A percentile compares a stretch with the other conserved stretches of the same genome.
phyloP scores from a whole-genome alignment of 92 coral and sea anemone species.

The Epizoanthus stellaris region DNA sequence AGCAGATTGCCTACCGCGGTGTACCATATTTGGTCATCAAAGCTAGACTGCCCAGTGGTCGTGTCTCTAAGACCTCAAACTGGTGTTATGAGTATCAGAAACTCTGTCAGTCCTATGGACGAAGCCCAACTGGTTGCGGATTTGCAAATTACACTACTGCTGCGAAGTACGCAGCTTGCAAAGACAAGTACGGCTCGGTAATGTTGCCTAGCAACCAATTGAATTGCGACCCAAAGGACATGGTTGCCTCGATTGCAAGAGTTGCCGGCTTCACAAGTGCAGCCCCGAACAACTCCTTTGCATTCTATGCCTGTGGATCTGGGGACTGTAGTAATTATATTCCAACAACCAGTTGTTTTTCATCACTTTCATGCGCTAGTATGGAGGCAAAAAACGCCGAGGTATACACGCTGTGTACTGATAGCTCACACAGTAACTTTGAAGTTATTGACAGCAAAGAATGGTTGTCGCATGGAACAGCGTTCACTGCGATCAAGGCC shows the following conservation, averaged over 20 bases:
- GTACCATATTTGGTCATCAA: slow-evolving; percentile 51
- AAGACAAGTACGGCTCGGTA: slow-evolving; percentile 44
- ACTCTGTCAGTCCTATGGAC: slow-evolving; percentile 53
- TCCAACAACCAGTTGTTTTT: slow-evolving; percentile 51
- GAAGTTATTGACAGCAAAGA: slow-evolving; percentile 47
- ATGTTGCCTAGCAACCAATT: slow-evolving; percentile 63
- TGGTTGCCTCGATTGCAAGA: slow-evolving; percentile 49
- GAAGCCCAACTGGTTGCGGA: slow-evolving; percentile 66
- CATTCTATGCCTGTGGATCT: slow-evolving; percentile 50
- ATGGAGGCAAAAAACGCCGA: slow-evolving; percentile 40
- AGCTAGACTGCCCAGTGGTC: slow-evolving; percentile 49
- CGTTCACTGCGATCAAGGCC: slow-evolving; percentile 50
- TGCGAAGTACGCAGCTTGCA: slow-evolving; percentile 44
- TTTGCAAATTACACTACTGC: slow-evolving; percentile 20
- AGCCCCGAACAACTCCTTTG: slow-evolving; percentile 50
- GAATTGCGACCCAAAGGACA: slow-evolving; percentile 38
- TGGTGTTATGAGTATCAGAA: slow-evolving; percentile 67
- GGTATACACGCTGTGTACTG: slow-evolving; percentile 63
- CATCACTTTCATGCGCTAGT: slow-evolving; percentile 55
- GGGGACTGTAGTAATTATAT: slow-evolving; percentile 20
- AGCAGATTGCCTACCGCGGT: slow-evolving; percentile 51
- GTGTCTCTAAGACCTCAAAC: slow-evolving; percentile 22
- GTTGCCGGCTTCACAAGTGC: slow-evolving; percentile 53
- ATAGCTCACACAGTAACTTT: slow-evolving; percentile 45
- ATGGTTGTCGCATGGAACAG: slow-evolving; percentile 15